phyloP scores from a whole-genome alignment of 2,888 invertebrate genomes.

The Noctua fimbriata region DNA sequence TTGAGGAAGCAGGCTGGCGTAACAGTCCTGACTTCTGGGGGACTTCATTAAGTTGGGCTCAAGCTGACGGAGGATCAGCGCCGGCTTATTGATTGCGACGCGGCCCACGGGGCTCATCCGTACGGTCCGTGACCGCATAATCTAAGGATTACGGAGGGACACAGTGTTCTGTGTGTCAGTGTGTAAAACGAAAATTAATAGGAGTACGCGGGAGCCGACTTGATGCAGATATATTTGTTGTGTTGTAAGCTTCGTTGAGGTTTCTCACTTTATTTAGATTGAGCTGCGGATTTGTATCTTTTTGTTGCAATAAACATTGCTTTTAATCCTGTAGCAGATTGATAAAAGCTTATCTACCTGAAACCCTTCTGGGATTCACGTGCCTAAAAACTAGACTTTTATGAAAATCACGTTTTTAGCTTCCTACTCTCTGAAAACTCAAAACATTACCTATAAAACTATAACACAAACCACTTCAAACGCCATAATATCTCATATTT shows the following conservation, averaged over 20 bases:
- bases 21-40: slow-evolving; percentile 60
- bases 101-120: slow-evolving; percentile 67
- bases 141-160: slow-evolving; percentile 76
- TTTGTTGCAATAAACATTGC: background rate
- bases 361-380: background rate
- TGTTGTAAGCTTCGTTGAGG: slow-evolving; percentile 29
- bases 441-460: slow-evolving; percentile 3
- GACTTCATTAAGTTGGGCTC: slow-evolving; percentile 81
- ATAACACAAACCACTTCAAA: slow-evolving; percentile 5
- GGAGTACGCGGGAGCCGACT: slow-evolving; percentile 35
- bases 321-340: background rate
- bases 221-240: slow-evolving; percentile 59
- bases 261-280: slow-evolving; percentile 27
- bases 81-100: slow-evolving; percentile 76
- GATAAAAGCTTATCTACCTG: too few species aligned
- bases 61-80: slow-evolving; percentile 74
- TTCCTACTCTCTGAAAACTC: background rate
- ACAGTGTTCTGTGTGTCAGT: slow-evolving; percentile 69
- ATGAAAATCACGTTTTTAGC: background rate
- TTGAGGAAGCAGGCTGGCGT: slow-evolving; percentile 52
- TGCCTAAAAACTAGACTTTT: background rate
- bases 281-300: background rate
- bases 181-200: slow-evolving; percentile 70
- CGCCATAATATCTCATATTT: background rate
- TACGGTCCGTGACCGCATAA: slow-evolving; percentile 72